A percentile compares a stretch with the other conserved stretches of the same genome.
Evolutionary conservation across 2,888 invertebrate species (phyloP).

Genomic region (Drosophila leonis): DNA sequence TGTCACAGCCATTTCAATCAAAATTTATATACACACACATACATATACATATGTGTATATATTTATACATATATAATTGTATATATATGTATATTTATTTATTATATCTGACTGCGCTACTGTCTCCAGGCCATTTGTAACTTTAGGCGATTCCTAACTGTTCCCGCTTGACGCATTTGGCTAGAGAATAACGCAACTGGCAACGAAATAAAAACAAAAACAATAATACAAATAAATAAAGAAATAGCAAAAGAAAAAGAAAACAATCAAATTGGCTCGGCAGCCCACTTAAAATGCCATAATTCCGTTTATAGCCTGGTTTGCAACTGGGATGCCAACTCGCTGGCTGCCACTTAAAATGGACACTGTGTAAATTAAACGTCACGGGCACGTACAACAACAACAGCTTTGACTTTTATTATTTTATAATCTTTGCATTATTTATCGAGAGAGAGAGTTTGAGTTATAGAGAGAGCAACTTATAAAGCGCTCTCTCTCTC

Average conservation of each 20-base stretch:
- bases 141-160: slow-evolving; percentile 56
- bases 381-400: slow-evolving; percentile 77
- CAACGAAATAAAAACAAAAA: slow-evolving; percentile 17
- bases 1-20: slow-evolving; percentile 68
- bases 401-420: slow-evolving; percentile 74
- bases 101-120: slow-evolving; percentile 8
- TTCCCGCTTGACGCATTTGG: slow-evolving; percentile 49
- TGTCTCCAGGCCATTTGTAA: slow-evolving; percentile 46
- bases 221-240: slow-evolving; percentile 1
- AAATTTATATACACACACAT: slow-evolving; percentile 39
- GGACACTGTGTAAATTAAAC: slow-evolving; percentile 68
- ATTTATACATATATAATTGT: background rate
- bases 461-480: slow-evolving; percentile 9
- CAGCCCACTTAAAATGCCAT: slow-evolving; percentile 77
- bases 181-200: slow-evolving; percentile 27
- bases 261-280: slow-evolving; percentile 60
- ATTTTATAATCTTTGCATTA: slow-evolving; percentile 67
- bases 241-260: slow-evolving; percentile 14
- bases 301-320: slow-evolving; percentile 67
- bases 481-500: slow-evolving; percentile 12
- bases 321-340: slow-evolving; percentile 19
- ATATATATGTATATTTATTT: slow-evolving; percentile 22
- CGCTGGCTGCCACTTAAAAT: slow-evolving; percentile 55
- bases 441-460: slow-evolving; percentile 34
- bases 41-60: slow-evolving; percentile 6